These are phyloP conservation scores for Eidolon helvum DNA, from an alignment of 2,113 vertebrate genomes.

Conservation along the genomic window DNA sequence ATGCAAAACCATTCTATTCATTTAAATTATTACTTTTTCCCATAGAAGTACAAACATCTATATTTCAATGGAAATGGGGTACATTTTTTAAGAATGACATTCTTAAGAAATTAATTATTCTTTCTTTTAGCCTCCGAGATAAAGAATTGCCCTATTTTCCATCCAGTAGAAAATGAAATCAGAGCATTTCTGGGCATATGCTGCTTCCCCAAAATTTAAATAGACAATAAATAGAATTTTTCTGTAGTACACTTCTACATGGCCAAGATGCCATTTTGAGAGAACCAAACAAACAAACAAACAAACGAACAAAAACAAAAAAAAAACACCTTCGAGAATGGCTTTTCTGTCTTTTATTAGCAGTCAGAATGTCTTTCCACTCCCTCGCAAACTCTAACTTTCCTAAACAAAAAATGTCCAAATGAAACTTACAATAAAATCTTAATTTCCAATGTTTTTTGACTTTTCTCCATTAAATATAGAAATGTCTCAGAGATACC, in stretches of 20 bases:
- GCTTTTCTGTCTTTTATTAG: not conserved
- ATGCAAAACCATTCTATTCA: not conserved
- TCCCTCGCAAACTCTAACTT: not conserved
- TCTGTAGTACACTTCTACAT: not conserved
- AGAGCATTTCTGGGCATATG: not conserved
- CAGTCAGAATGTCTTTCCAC: not conserved
- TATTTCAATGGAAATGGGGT: not conserved
- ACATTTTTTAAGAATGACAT: not conserved
- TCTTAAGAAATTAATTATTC: constrained; percentile 20
- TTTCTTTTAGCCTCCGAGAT: not conserved
- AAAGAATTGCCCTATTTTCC: not conserved
- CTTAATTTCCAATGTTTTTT: not conserved
- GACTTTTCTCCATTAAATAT: not conserved
- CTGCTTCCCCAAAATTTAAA: not conserved
- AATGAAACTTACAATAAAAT: constrained; percentile 10
- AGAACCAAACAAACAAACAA: not conserved
- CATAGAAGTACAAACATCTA: not conserved
- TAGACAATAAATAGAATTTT: not conserved
- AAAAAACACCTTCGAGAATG: not conserved
- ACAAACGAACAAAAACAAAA: not conserved
- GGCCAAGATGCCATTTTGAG: not conserved
- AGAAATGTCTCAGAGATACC: not conserved
- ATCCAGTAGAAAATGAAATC: not conserved
- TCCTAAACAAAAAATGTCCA: not conserved
- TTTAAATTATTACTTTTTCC: not conserved